Conservation (phyloP, 2,113 vertebrate genomes). For the Hydrochoerus hydrochaeris region DNA sequence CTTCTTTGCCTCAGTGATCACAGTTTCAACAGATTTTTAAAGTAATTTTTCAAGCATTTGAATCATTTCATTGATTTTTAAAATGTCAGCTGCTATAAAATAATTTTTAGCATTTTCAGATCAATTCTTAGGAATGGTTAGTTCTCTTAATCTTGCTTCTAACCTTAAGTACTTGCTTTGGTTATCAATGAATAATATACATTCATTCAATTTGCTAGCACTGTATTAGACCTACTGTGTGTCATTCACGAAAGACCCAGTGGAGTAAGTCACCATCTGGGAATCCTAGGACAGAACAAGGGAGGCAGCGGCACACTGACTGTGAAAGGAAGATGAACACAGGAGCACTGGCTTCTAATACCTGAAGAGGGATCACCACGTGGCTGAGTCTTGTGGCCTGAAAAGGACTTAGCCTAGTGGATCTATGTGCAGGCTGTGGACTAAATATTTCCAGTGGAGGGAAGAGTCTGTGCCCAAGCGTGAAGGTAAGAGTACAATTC, state of each 20-base stretch:
- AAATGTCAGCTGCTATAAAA: background rate
- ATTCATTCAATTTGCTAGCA: background rate
- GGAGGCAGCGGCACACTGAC: background rate
- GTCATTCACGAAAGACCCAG: rapidly evolving
- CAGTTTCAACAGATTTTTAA: background rate
- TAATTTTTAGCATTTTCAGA: background rate
- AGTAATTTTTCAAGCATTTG: background rate
- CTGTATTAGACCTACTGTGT: background rate
- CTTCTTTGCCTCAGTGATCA: background rate
- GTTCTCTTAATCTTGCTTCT: background rate
- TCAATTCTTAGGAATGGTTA: background rate
- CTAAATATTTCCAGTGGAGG: no score
- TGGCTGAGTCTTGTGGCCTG: background rate
- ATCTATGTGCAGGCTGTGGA: rapidly evolving
- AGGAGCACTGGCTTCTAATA: background rate
- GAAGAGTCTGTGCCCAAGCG: background rate
- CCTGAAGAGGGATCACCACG: background rate
- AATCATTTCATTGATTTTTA: background rate
- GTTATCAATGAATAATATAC: rapidly evolving
- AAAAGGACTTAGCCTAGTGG: background rate
- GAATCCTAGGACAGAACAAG: background rate
- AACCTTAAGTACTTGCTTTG: background rate
- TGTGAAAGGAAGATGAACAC: background rate
- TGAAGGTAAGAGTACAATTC: no score
- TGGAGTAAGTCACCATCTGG: background rate